A percentile compares a stretch with the other conserved stretches of the same genome.
Conservation (phyloP, 2,888 invertebrate genomes). For the Uloborus plumipes region DNA sequence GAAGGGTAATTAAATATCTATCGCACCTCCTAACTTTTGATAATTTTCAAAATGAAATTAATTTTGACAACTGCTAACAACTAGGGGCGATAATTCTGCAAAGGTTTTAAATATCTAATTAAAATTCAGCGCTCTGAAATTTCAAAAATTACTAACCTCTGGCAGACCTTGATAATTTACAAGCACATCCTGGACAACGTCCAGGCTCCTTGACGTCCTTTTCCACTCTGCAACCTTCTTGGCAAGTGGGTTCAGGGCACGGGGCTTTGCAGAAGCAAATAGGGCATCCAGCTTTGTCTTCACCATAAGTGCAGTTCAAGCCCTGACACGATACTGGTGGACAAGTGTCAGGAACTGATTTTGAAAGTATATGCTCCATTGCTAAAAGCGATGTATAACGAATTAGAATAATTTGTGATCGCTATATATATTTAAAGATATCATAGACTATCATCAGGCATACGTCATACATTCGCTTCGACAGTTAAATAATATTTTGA, state of each 20-base stretch:
- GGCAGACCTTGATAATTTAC: constrained; percentile 54
- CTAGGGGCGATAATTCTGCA: too few species aligned
- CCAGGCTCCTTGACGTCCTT: constrained; percentile 28
- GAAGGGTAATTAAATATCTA: too few species aligned
- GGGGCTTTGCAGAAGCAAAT: constrained; percentile 35
- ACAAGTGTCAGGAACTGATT: constrained; percentile 32
- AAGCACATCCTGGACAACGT: constrained; percentile 52
- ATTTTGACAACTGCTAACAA: too few species aligned
- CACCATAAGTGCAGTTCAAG: constrained; percentile 35
- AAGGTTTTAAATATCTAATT: too few species aligned
- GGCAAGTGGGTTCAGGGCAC: constrained; percentile 40
- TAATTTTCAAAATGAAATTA: too few species aligned
- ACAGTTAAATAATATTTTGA: too few species aligned
- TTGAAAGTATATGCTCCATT: constrained; percentile 27
- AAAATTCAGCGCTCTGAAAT: too few species aligned
- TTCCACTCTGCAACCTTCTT: constrained; percentile 46
- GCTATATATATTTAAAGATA: too few species aligned
- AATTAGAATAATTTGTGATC: too few species aligned
- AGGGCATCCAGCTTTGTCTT: constrained; percentile 41
- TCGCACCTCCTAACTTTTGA: too few species aligned
- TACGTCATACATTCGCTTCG: too few species aligned
- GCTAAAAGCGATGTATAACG: background rate
- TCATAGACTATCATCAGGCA: too few species aligned
- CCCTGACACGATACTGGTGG: constrained; percentile 29
- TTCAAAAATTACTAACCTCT: constrained; percentile 24